Percentiles rank a stretch among this genome's conserved stretches.
These are phyloP conservation scores for Volucella bombylans DNA, from an alignment of 2,888 invertebrate genomes.

Conservation along the genomic window DNA sequence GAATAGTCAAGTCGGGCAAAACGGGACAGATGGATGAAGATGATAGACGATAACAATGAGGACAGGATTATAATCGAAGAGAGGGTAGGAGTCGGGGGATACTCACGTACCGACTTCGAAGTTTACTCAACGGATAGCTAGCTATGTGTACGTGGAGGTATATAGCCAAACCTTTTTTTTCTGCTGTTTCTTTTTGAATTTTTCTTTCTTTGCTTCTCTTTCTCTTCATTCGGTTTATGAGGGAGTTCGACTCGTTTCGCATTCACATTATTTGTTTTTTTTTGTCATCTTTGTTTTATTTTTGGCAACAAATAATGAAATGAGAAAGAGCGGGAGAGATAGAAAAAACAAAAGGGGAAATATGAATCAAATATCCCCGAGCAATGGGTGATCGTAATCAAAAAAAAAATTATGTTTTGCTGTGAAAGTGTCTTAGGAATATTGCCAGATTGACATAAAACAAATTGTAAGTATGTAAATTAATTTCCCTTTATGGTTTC, in stretches of 20 bases:
- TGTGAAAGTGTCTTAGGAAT: conserved; percentile 36
- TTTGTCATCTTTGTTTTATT: conserved; percentile 26
- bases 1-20: no score
- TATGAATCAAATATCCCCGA: conserved; percentile 45
- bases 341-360: conserved; percentile 40
- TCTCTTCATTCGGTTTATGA: conserved; percentile 39
- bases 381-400: conserved; percentile 65
- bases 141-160: conserved; percentile 17
- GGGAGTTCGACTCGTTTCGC: conserved; percentile 58
- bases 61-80: no score
- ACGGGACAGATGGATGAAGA: conserved; percentile 28
- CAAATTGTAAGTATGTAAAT: background rate
- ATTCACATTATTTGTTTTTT: conserved; percentile 33
- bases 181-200: conserved; percentile 17
- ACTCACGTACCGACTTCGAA: conserved; percentile 7
- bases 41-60: background rate
- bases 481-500: background rate
- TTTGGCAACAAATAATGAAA: conserved; percentile 41
- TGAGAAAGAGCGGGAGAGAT: background rate
- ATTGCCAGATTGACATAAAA: conserved; percentile 2
- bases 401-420: conserved; percentile 10
- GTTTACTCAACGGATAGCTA: background rate
- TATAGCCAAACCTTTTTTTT: conserved; percentile 58
- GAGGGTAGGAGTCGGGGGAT: background rate
- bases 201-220: conserved; percentile 54